Evolutionary conservation across 2,888 invertebrate species (phyloP).

Genomic region (Lasioglossum lativentre): DNA sequence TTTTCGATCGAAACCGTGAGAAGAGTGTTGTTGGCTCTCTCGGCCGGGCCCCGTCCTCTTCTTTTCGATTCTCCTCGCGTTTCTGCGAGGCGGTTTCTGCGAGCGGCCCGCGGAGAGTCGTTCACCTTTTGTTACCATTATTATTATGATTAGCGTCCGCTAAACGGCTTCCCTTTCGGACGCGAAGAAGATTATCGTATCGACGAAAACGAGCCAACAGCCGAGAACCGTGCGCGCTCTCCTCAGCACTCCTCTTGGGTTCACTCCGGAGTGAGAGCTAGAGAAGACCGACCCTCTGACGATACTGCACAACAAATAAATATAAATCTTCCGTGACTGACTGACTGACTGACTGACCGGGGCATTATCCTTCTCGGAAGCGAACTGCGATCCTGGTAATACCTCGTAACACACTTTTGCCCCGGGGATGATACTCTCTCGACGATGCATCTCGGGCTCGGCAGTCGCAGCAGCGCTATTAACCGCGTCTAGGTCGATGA

Average conservation of each 20-base stretch:
- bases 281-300: background rate
- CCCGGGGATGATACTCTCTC: slow-evolving; percentile 26
- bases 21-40: background rate
- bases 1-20: slow-evolving; percentile 37
- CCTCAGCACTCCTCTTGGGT: background rate
- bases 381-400: slow-evolving; percentile 33
- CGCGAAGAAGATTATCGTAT: slow-evolving; percentile 11
- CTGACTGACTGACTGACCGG: slow-evolving; percentile 9
- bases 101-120: slow-evolving; percentile 13
- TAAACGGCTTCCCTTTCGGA: slow-evolving; percentile 21
- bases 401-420: slow-evolving; percentile 44
- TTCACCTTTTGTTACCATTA: slow-evolving; percentile 18
- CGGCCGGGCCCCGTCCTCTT: background rate
- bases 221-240: background rate
- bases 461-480: background rate
- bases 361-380: slow-evolving; percentile 49
- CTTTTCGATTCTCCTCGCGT: background rate
- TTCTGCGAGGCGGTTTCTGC: background rate
- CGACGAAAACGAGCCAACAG: slow-evolving; percentile 13
- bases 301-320: slow-evolving; percentile 20
- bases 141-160: slow-evolving; percentile 8
- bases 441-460: slow-evolving; percentile 25
- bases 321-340: slow-evolving; percentile 48
- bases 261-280: background rate
- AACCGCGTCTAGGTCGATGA: slow-evolving; percentile 4